Conservation (phyloP, 2,797 vertebrate genomes). For the Petrocephalus schoutedeni region DNA sequence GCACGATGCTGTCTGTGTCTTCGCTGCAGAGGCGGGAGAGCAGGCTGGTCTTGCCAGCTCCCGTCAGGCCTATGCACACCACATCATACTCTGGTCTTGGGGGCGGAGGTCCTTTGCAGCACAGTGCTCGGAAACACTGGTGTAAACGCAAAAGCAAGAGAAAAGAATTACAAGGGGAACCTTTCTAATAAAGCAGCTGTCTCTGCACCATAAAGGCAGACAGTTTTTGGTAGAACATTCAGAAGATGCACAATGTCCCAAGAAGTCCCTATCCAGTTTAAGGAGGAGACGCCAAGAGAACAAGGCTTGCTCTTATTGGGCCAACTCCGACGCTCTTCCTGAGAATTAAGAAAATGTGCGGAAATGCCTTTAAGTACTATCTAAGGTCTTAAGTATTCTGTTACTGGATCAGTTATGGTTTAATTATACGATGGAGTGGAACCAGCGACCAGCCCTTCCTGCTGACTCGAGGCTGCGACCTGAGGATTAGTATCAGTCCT, state of each 20-base stretch:
- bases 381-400: background rate
- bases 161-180: background rate
- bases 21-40: slow-evolving; percentile 89
- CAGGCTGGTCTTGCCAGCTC: slow-evolving; percentile 91
- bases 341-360: background rate
- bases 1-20: slow-evolving; percentile 74
- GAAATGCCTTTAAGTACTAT: background rate
- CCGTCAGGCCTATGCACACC: slow-evolving; percentile 93
- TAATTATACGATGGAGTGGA: background rate
- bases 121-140: slow-evolving; percentile 91
- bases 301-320: background rate
- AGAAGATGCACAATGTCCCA: background rate
- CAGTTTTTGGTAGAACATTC: background rate
- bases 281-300: background rate
- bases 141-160: slow-evolving; percentile 17
- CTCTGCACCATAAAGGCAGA: background rate
- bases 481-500: background rate
- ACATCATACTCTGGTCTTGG: slow-evolving; percentile 93
- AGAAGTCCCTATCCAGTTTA: background rate
- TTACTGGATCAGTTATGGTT: background rate
- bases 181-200: background rate
- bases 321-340: background rate
- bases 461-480: background rate
- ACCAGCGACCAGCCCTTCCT: background rate
- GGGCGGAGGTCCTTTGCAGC: slow-evolving; percentile 93